These are phyloP conservation scores for Camponotus floridanus DNA, from an alignment of 1,140 invertebrate genomes.

Conservation along the genomic window DNA sequence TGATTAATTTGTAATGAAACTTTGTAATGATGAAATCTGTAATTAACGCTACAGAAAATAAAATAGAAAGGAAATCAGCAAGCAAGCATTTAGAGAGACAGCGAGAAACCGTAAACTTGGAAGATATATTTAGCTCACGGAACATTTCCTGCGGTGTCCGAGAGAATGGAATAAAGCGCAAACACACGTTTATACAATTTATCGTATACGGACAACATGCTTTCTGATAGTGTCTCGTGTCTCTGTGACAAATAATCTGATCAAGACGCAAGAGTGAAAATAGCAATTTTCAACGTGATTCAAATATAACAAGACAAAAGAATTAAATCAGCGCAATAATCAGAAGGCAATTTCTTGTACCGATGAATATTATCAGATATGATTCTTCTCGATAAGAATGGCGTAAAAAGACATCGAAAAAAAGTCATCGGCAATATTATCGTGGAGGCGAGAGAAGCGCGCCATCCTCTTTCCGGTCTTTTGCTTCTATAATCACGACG, in stretches of 20 bases:
- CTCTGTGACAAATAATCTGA: constrained; percentile 19
- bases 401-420: neutral
- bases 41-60: neutral
- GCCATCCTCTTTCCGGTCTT: constrained; percentile 24
- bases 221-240: neutral
- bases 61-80: neutral
- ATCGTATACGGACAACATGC: neutral
- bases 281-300: constrained; percentile 8
- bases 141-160: constrained; percentile 5
- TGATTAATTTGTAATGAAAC: neutral
- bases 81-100: constrained; percentile 5
- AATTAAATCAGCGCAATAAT: constrained; percentile 39
- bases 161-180: constrained; percentile 11
- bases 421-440: constrained; percentile 41
- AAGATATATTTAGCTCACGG: constrained; percentile 33
- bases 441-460: neutral
- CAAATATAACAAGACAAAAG: constrained; percentile 21
- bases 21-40: neutral
- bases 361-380: neutral
- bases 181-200: constrained; percentile 33
- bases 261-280: constrained; percentile 14
- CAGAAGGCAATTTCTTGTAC: neutral
- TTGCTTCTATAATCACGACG: constrained; percentile 55
- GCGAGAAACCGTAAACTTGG: constrained; percentile 4
- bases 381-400: constrained; percentile 29